Evolutionary conservation across 2,888 invertebrate species (phyloP).

Genomic region (Thereva nobilitata): DNA sequence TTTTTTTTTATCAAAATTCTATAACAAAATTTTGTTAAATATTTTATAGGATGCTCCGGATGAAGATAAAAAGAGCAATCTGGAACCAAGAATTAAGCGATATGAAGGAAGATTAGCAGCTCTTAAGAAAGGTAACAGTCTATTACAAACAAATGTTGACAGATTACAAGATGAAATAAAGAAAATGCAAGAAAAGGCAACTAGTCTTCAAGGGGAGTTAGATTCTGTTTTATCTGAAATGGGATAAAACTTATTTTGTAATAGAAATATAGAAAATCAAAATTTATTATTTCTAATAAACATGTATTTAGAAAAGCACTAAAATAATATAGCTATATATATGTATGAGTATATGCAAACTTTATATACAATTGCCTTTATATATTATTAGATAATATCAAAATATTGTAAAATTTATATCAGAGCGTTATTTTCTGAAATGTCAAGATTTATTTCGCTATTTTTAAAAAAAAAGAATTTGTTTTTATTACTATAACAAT

Average conservation of each 20-base stretch:
- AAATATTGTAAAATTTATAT: no score
- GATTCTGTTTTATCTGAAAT: conserved; percentile 85
- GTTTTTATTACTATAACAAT: no score
- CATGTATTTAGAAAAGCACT: no score
- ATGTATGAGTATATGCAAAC: no score
- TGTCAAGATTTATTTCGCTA: no score
- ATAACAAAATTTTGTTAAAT: conserved; percentile 13
- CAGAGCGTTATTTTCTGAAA: no score
- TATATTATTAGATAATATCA: no score
- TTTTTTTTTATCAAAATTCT: conserved; percentile 5
- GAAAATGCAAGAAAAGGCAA: conserved; percentile 79
- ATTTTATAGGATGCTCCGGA: conserved; percentile 66
- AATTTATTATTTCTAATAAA: no score
- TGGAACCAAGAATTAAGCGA: conserved; percentile 68
- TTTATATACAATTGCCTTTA: no score
- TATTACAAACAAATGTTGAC: conserved; percentile 86
- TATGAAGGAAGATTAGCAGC: conserved; percentile 80
- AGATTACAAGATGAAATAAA: conserved; percentile 82
- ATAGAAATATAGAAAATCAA: neutral
- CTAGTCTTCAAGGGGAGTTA: conserved; percentile 77
- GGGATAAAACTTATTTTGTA: conserved; percentile 61
- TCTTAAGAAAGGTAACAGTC: conserved; percentile 84
- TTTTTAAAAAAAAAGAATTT: no score
- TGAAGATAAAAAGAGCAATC: conserved; percentile 69
- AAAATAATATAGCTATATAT: no score